Evolutionary conservation across 2,113 vertebrate genomes (phyloP), one percentile per base, ranked within the genome.

Genomic region (Plotosus lineatus): DNA sequence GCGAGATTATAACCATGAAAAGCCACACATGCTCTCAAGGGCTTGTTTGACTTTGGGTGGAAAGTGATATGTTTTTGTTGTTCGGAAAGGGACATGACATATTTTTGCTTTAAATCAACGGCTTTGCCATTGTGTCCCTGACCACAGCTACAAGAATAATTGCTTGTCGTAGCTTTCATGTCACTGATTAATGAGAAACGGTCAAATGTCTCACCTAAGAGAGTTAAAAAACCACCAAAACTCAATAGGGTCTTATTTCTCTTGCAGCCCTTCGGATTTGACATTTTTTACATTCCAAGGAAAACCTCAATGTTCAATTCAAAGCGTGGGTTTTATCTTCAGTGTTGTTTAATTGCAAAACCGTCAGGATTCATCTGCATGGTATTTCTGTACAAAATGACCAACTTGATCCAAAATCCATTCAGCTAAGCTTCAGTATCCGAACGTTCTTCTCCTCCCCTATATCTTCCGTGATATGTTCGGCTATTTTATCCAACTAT

Each of bases 401-500:
- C 83, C 36, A 28, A 28, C 36, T 74, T 79, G 58, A 46, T 40
- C 42, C 42, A 65, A 74, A 56, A 81, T 65, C 51, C 48, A 21
- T 56, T 14, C 63, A 46, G 40, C 26, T 38, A 73, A 3, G 83
- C 65, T 65, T 86, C 26, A 73, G 58, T 73, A 83, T 82, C 72
- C 77, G 55, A 51, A 26, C 63, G 36, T 80, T 69, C 21, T 58
- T 48, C 48, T 42, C 26, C 66, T 53, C 56, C 65, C n/a, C 33
- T 74, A 58, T 58, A 66, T 44, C 61, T 85, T 48, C 17, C 51
- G 31, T 71, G 84, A 78, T 79, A 71, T 78, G n/a, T n/a, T n/a
- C n/a, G 40, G 71, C 63, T 84, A 79, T 83, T 68, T 75, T 88
- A 85, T 75, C 51, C 4, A 33, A 84, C 78, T 58, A 31, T 87